These are phyloP conservation scores for Bos indicus DNA, from an alignment of 2,113 vertebrate genomes.

Conservation along the genomic window DNA sequence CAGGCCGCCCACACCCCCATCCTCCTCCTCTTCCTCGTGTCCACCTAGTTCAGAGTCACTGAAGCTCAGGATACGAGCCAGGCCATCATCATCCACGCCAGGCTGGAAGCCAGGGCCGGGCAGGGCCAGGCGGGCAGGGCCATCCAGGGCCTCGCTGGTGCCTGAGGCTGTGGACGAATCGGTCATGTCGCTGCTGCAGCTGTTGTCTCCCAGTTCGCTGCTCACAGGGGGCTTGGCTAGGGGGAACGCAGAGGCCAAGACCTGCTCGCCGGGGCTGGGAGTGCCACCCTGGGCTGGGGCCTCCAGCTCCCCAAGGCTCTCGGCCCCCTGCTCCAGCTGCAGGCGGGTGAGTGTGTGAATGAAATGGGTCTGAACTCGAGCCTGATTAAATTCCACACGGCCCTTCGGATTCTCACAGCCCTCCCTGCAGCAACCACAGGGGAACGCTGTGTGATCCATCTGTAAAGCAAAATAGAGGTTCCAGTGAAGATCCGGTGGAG, in stretches of 20 bases:
- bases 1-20: constrained; percentile 72
- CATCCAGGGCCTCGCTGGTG: constrained; percentile 84
- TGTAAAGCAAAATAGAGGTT: constrained; percentile 64
- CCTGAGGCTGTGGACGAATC: constrained; percentile 83
- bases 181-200: constrained; percentile 94
- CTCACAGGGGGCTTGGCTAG: constrained; percentile 83
- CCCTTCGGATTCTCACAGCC: constrained; percentile 93
- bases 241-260: constrained; percentile 74
- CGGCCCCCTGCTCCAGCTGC: constrained; percentile 87
- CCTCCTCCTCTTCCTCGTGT: constrained; percentile 78
- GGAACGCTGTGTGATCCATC: constrained; percentile 98
- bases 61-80: constrained; percentile 91
- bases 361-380: constrained; percentile 94
- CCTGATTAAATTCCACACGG: constrained; percentile 95
- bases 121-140: constrained; percentile 47
- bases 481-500: fast-evolving
- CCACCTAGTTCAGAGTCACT: constrained; percentile 85
- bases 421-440: constrained; percentile 94
- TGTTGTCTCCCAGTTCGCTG: constrained; percentile 84
- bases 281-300: constrained; percentile 6
- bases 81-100: constrained; percentile 85
- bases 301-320: constrained; percentile 57
- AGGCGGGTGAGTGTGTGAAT: constrained; percentile 97
- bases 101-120: constrained; percentile 79
- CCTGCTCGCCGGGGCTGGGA: neutral